phyloP scores from a whole-genome alignment of 1,140 invertebrate genomes.

The Ceratina calcarata region DNA sequence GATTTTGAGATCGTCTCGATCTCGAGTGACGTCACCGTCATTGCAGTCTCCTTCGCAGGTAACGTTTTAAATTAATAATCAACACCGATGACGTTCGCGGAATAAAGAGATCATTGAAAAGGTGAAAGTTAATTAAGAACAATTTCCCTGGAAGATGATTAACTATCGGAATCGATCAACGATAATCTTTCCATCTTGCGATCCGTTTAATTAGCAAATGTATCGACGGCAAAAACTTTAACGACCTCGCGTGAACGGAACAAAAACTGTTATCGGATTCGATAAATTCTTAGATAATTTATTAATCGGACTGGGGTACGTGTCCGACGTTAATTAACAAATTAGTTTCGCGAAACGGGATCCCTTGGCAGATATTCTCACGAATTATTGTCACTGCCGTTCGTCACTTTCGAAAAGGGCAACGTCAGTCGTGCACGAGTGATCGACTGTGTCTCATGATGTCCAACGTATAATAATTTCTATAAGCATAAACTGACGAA shows the following conservation, averaged over 20 bases:
- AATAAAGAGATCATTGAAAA: not conserved
- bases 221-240: not conserved
- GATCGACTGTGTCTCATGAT: no score
- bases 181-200: not conserved
- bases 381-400: no score
- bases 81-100: not conserved
- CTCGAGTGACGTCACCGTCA: not conserved
- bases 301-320: not conserved
- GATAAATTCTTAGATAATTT: constrained; percentile 25
- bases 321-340: not conserved
- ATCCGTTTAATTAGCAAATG: constrained; percentile 34
- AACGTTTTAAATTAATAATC: not conserved
- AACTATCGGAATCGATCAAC: not conserved
- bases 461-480: not conserved
- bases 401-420: not conserved
- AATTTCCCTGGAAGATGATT: not conserved
- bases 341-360: not conserved
- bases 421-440: not conserved
- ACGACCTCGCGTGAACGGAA: constrained; percentile 22
- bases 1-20: constrained; percentile 17
- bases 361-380: not conserved
- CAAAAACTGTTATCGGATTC: constrained; percentile 16
- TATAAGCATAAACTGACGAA: not conserved
- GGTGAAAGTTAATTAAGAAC: not conserved
- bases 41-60: constrained; percentile 1